Percentiles rank a stretch among this genome's conserved stretches.
phyloP scores from a whole-genome alignment of 2,888 invertebrate genomes.

The Lithophane leautieri region DNA sequence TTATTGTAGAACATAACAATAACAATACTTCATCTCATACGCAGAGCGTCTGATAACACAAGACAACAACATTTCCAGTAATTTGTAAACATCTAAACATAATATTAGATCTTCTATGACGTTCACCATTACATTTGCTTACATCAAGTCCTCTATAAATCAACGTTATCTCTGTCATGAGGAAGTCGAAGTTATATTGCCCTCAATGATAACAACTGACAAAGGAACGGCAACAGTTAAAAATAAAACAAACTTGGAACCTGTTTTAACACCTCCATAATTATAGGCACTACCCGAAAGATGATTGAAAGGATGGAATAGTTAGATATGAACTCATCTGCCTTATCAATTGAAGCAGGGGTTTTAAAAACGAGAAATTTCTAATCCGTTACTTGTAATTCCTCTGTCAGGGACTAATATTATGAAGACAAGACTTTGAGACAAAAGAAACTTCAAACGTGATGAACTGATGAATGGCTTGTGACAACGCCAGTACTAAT shows the following conservation, averaged over 20 bases:
- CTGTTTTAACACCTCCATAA: background rate
- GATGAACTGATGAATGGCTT: conserved; percentile 28
- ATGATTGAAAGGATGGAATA: background rate
- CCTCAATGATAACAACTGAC: conserved; percentile 40
- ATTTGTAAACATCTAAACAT: conserved; percentile 34
- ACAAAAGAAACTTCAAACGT: conserved; percentile 36
- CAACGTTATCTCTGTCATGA: conserved; percentile 48
- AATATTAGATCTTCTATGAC: conserved; percentile 32
- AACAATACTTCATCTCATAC: background rate
- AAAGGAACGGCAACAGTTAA: conserved; percentile 33
- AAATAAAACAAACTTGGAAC: background rate
- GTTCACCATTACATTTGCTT: conserved; percentile 25
- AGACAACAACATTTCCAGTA: conserved; percentile 16
- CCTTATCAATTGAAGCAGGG: background rate
- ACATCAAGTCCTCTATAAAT: conserved; percentile 48
- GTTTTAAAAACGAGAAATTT: conserved; percentile 7
- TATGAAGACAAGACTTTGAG: conserved; percentile 3
- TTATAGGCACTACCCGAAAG: background rate
- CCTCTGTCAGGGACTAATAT: background rate
- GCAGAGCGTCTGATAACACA: background rate
- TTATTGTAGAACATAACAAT: conserved; percentile 3
- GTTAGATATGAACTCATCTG: background rate
- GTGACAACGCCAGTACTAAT: conserved; percentile 25
- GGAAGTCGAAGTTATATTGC: conserved; percentile 54
- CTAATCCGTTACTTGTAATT: conserved; percentile 27